These are phyloP conservation scores for Odontothrips loti DNA, from an alignment of 2,888 invertebrate species.

Conservation along the genomic window DNA sequence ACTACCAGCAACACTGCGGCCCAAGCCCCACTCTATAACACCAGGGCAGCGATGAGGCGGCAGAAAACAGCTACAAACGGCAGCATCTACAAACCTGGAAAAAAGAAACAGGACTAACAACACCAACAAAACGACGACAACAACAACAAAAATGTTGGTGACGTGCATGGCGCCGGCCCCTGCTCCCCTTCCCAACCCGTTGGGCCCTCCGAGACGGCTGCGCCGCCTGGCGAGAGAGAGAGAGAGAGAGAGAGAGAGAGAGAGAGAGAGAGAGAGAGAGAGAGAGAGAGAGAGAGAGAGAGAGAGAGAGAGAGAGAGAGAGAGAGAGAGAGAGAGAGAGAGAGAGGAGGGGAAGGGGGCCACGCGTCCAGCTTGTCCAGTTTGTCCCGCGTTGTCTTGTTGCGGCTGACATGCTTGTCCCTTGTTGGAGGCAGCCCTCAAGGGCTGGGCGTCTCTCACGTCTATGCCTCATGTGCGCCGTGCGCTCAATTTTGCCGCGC, in stretches of 20 bases:
- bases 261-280: background rate
- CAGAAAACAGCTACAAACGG: no score
- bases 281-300: background rate
- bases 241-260: background rate
- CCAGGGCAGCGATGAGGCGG: no score
- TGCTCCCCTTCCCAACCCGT: background rate
- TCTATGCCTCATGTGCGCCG: no score
- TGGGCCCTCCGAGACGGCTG: background rate
- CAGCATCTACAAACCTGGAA: no score
- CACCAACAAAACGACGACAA: no score
- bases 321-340: background rate
- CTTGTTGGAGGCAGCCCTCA: background rate
- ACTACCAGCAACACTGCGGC: no score
- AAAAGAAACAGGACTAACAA: no score
- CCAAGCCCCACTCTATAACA: no score
- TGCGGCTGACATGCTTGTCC: conserved; percentile 23
- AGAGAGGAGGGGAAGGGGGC: background rate
- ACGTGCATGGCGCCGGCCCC: no score
- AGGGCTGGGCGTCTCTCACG: no score
- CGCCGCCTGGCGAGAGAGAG: background rate
- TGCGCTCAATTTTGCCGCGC: no score
- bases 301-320: background rate
- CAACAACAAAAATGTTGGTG: no score
- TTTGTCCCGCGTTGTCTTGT: conserved; percentile 21
- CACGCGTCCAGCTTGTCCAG: conserved; percentile 25